Evolutionary conservation across 2,888 invertebrate species (phyloP), one percentile per base, ranked within the genome.

Genomic region (Drosophila antonietae): DNA sequence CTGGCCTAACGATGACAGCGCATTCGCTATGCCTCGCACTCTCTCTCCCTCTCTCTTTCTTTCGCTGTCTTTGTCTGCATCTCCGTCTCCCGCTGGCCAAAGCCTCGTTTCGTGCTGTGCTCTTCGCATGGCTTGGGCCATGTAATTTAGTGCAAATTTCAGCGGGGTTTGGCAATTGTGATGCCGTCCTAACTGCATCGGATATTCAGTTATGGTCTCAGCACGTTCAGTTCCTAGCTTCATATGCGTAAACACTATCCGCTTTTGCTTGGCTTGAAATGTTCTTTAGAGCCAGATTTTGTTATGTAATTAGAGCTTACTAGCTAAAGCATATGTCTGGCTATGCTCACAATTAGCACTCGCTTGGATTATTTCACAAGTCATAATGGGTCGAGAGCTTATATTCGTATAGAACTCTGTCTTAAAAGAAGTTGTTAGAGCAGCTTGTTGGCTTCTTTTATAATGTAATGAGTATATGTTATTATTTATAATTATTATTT

Each of bases 1-100:
- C 51, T 58, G 49, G 71, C 59, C 60, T 71, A 76, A 77, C 81
- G 78, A 77, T 66, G 81, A 62, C 77, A 76, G 58, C 52, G 46
- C 49, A 49, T 58, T 37, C 43, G 31, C 51, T 23, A 37, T 37
- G 37, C 28, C 9, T 9, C 23, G 8, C 10, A 3, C 33, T 23
- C 23, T 15, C 47, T 18, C n/a, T 39, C 7, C 18, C 9, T 8
- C 49, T 33, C 12, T 33, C 33, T 3, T 14, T 3, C 4, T 12
- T 12, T 14, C 10, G 23, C 9, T 35, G 7, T 8, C 18, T 31
- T 39, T 6, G 20, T 6, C 49, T 28, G 15, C 23, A 20, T 8
- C 31, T 18, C 0, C 8, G 23, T 53, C 47, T 57, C 37, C 47
- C 39, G 23, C 33, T 62, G 57, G 35, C 53, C 57, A 63, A 63